Evolutionary conservation across 2,113 vertebrate genomes (phyloP).

Genomic region (Triplophysa siluroides): DNA sequence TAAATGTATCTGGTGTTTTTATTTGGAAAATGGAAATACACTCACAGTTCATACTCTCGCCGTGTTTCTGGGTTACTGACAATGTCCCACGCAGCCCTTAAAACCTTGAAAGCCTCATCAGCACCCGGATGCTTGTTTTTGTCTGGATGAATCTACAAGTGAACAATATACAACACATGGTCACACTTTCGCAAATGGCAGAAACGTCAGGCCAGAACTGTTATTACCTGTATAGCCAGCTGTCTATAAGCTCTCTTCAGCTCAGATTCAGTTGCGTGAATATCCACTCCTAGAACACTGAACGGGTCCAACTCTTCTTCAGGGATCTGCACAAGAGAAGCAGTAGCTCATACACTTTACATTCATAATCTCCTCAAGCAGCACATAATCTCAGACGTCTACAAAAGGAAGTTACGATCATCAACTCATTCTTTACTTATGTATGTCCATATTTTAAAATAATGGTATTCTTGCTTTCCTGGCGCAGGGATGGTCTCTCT

Average conservation of each 20-base stretch:
- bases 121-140: conserved; percentile 92
- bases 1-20: not conserved
- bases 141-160: conserved; percentile 89
- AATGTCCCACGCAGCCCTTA: conserved; percentile 93
- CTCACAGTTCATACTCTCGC: conserved; percentile 90
- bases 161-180: not conserved
- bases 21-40: conserved; percentile 24
- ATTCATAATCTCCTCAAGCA: no score
- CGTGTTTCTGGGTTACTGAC: conserved; percentile 90
- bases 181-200: not conserved
- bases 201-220: not conserved
- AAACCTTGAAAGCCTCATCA: conserved; percentile 92
- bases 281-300: conserved; percentile 85
- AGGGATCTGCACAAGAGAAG: conserved; percentile 62
- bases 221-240: conserved; percentile 77
- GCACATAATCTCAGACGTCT: no score
- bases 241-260: conserved; percentile 90
- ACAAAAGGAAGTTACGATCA: no score
- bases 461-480: no score
- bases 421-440: no score
- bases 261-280: conserved; percentile 83
- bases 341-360: not conserved
- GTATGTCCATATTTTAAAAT: no score
- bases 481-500: no score
- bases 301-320: conserved; percentile 93